Evolutionary conservation across 1,140 invertebrate species (phyloP).

Genomic region (Pachypsylla venusta): DNA sequence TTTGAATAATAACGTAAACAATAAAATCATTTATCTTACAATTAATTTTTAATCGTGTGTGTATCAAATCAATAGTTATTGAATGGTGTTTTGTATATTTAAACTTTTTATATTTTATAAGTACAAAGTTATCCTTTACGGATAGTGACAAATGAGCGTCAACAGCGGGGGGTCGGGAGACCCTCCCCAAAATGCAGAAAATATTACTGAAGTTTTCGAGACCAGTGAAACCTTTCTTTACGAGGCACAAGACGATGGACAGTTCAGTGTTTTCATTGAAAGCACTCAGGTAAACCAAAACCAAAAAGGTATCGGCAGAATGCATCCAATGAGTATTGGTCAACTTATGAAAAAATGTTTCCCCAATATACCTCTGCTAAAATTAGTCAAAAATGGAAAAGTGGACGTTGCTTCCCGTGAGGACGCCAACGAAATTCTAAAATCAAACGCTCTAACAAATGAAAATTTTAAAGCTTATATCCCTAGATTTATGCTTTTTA

Average conservation of each 20-base stretch:
- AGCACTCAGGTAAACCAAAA: background rate
- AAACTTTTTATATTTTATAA: too few relatives aligned
- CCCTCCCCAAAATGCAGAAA: too few relatives aligned
- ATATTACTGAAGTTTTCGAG: too few relatives aligned
- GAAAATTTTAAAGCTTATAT: conserved; percentile 7
- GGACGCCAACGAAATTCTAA: background rate
- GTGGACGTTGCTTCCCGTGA: background rate
- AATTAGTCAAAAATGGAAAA: background rate
- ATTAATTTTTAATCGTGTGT: too few relatives aligned
- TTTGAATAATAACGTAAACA: too few relatives aligned
- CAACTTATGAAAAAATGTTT: background rate
- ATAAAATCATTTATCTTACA: too few relatives aligned
- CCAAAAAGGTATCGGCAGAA: background rate
- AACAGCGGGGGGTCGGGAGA: too few relatives aligned
- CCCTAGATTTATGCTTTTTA: conserved; percentile 5
- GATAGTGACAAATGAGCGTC: too few relatives aligned
- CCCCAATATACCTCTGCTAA: background rate
- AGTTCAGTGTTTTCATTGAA: background rate
- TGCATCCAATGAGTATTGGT: conserved; percentile 1
- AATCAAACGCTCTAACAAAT: background rate
- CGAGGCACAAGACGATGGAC: background rate
- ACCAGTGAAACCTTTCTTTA: background rate
- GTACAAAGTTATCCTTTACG: too few relatives aligned
- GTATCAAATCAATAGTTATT: too few relatives aligned
- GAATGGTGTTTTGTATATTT: too few relatives aligned